phyloP scores from a whole-genome alignment of 2,113 vertebrate genomes.

The Pituophis catenifer region DNA sequence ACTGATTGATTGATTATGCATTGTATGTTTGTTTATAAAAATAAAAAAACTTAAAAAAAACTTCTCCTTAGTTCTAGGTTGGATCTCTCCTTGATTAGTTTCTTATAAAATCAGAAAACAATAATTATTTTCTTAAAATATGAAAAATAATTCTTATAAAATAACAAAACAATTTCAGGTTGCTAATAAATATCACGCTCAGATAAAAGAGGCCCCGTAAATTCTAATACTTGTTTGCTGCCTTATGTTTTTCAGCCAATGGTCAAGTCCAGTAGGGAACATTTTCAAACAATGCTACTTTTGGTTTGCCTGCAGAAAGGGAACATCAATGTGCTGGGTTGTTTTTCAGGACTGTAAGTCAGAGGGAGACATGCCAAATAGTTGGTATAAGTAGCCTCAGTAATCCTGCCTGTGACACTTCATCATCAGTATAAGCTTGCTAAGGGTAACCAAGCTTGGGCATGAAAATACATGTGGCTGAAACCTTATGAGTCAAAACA shows the following conservation, averaged over 20 bases:
- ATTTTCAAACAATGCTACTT: neutral
- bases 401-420: conserved; percentile 24
- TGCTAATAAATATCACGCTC: neutral
- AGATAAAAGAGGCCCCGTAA: neutral
- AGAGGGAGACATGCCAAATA: conserved; percentile 16
- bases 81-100: neutral
- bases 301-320: neutral
- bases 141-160: neutral
- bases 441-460: conserved; percentile 30
- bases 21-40: no score
- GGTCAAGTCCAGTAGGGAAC: neutral
- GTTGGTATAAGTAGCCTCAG: conserved; percentile 14
- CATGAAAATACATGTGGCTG: conserved; percentile 53
- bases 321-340: neutral
- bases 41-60: neutral
- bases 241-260: neutral
- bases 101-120: neutral
- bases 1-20: no score
- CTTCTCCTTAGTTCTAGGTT: neutral
- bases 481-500: conserved; percentile 17
- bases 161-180: neutral
- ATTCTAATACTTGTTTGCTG: neutral
- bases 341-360: neutral
- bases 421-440: conserved; percentile 29
- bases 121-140: neutral